Conservation (phyloP, 2,797 vertebrate genomes). For the Apogon talboti region DNA sequence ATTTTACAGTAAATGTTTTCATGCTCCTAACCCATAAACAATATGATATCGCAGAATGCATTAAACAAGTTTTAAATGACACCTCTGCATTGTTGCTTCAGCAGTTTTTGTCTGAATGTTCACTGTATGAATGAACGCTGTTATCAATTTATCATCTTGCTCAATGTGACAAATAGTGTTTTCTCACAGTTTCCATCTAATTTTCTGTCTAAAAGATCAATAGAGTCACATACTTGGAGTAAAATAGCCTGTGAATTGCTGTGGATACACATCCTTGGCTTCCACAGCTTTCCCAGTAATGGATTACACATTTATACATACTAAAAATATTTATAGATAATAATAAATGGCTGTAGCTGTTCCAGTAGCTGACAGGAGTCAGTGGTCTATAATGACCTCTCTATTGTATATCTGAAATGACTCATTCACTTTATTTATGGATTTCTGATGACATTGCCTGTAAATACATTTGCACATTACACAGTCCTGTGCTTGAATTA, state of each 20-base stretch:
- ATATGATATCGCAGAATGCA: constrained; percentile 34
- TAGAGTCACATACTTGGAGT: constrained; percentile 41
- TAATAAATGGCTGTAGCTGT: constrained; percentile 52
- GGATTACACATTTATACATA: constrained; percentile 59
- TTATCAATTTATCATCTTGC: constrained; percentile 55
- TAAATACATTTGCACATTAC: constrained; percentile 61
- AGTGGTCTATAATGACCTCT: constrained; percentile 58
- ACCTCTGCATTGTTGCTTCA: constrained; percentile 30
- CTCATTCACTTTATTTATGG: constrained; percentile 74
- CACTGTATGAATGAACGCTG: constrained; percentile 26
- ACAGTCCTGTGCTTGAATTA: constrained; percentile 50
- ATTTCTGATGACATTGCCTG: constrained; percentile 57
- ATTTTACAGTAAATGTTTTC: constrained; percentile 68
- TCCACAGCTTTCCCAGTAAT: constrained; percentile 38
- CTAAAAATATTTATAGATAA: constrained; percentile 58
- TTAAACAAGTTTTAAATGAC: constrained; percentile 42
- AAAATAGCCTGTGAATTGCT: constrained; percentile 37
- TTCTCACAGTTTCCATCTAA: constrained; percentile 53
- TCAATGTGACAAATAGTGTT: constrained; percentile 51
- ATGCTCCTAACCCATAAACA: constrained; percentile 54
- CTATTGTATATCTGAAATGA: constrained; percentile 72
- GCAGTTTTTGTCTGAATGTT: constrained; percentile 47
- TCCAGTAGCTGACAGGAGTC: constrained; percentile 55
- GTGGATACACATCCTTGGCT: constrained; percentile 33
- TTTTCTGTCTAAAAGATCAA: constrained; percentile 63